Conservation (phyloP, 2,113 vertebrate species). For the Epinephelus lanceolatus region DNA sequence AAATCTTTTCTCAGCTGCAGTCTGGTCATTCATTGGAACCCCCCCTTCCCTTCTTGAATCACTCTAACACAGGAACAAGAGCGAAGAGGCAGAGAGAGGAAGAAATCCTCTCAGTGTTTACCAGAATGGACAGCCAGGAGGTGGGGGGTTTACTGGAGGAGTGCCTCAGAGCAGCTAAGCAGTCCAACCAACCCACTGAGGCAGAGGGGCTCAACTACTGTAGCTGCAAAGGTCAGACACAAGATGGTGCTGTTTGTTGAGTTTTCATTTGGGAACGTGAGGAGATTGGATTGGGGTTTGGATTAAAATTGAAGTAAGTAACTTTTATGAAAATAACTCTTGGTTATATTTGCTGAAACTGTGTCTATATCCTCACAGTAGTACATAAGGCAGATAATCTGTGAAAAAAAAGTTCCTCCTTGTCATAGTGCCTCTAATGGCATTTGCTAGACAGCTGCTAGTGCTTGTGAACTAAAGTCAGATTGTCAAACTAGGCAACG, state of each 20-base stretch:
- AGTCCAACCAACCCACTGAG: constrained; percentile 55
- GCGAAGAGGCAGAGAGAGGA: not conserved
- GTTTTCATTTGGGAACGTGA: constrained; percentile 4
- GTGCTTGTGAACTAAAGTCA: too few species aligned
- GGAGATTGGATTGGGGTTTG: not conserved
- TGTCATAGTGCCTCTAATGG: too few species aligned
- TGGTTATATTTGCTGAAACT: too few species aligned
- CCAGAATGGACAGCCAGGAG: constrained; percentile 86
- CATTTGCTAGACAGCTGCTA: too few species aligned
- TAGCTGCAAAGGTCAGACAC: constrained; percentile 87
- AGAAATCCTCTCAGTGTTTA: not conserved
- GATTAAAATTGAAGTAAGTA: too few species aligned
- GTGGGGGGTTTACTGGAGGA: constrained; percentile 84
- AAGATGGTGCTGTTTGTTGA: constrained; percentile 35
- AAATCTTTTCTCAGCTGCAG: constrained; percentile 28
- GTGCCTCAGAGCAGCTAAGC: constrained; percentile 76
- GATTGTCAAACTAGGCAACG: too few species aligned
- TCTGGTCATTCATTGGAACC: not conserved
- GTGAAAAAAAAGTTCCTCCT: too few species aligned
- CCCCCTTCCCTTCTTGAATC: not conserved
- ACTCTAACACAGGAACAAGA: not conserved
- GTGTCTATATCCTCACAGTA: too few species aligned
- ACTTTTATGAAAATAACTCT: too few species aligned
- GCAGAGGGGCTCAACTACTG: constrained; percentile 69
- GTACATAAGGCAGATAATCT: too few species aligned